phyloP scores from a whole-genome alignment of 2,888 invertebrate genomes.

The Cynaeus angustus region DNA sequence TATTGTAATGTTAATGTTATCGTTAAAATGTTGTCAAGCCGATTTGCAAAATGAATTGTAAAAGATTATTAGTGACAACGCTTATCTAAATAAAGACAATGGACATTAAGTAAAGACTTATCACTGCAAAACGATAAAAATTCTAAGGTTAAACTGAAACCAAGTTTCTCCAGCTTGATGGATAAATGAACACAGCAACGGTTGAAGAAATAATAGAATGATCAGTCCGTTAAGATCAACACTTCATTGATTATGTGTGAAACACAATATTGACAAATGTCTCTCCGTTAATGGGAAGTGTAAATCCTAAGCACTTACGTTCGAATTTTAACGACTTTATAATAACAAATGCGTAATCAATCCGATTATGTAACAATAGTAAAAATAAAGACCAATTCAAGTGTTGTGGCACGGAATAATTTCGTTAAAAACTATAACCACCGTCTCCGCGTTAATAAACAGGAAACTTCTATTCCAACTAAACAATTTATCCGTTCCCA shows the following conservation, averaged over 20 bases:
- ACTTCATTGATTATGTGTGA: conserved; percentile 10
- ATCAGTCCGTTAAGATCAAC: conserved; percentile 9
- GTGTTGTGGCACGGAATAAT: not conserved
- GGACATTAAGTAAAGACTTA: not conserved
- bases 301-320: conserved; percentile 30
- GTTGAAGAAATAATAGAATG: not conserved
- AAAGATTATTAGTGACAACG: not conserved
- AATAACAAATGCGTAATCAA: conserved; percentile 5
- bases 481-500: conserved; percentile 35
- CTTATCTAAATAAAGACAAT: conserved; percentile 24
- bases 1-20: too few relatives aligned
- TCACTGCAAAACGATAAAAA: conserved; percentile 5
- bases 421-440: conserved; percentile 16
- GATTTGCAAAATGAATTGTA: too few relatives aligned
- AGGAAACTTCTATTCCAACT: conserved; percentile 42
- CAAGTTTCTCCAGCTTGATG: too few relatives aligned
- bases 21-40: too few relatives aligned
- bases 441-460: conserved; percentile 21
- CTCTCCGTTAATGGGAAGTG: conserved; percentile 6
- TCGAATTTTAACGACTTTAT: conserved; percentile 10
- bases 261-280: conserved; percentile 18
- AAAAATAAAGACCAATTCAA: not conserved
- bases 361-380: conserved; percentile 15
- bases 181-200: too few relatives aligned
- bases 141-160: not conserved